Base-by-base conservation (phyloP, 35 echinoderm and acorn worm species). In the Lytechinus variegatus region DNA sequence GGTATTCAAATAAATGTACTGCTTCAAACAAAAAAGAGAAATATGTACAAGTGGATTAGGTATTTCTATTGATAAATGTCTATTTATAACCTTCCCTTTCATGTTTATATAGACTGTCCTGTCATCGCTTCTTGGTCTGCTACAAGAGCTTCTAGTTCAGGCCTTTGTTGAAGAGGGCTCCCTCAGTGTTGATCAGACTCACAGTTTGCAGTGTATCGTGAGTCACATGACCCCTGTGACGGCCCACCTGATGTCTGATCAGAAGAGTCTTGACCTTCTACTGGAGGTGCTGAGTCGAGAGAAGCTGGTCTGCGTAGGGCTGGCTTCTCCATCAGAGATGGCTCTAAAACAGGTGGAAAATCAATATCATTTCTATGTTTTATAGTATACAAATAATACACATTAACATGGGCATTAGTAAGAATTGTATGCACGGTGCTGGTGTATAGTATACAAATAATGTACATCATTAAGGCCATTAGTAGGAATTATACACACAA, bases 261-360 rank as follows among this genome's bases (percentile, higher is more conserved):
- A 60, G 24, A 54, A 53, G 55, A 54, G 10, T 57, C 94, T 95
- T 56, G 95, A 96, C 13, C 27, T 95, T 12, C 53, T 94, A 52
- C 54, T 96, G 52, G 91, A 86, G 54, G 94, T 60, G 8, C 91
- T 98, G 86, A 58, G 91, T 44, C 87, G 54, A 29, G 96, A 97
- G 86, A 95, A 94, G 12, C 60, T 5, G 51, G 53, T 96, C 54
- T 28, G 27, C 6, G 28, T 21, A n/a, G 54, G 56, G 0, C 3
- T 94, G 86, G 92, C 27, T 27, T 94, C 94, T 10, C 97, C 96
- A 24, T 97, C 97, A 55, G 57, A 79, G 7, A 28, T 92, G 24
- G 95, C 94, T 12, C 92, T 97, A 3, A 87, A 97, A 55, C 97
- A 97, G 97, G 98, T 99, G 95, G 19, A 92, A 9, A 27, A 52